Conservation (phyloP, 2,113 vertebrate genomes). For the Psilopsiagon aurifrons region DNA sequence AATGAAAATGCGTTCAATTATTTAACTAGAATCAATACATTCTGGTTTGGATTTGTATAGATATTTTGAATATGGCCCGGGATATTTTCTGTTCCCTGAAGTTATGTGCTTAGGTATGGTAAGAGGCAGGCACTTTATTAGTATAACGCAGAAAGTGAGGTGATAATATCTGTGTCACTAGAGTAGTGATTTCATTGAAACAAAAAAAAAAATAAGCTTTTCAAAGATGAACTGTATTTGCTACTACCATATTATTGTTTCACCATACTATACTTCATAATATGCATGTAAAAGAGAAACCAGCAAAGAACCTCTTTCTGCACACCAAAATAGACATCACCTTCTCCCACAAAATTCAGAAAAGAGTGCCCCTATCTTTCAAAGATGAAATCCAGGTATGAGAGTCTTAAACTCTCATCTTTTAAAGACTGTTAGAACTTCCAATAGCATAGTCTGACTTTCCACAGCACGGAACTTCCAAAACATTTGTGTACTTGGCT, state of each 20-base stretch:
- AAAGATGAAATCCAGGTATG: not conserved
- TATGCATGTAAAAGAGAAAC: not conserved
- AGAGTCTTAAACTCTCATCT: not conserved
- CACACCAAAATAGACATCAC: not conserved
- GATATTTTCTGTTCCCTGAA: not conserved
- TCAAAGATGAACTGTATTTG: not conserved
- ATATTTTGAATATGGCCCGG: not conserved
- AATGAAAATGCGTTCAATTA: not conserved
- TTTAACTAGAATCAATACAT: not conserved
- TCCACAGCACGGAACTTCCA: not conserved
- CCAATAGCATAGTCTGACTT: not conserved
- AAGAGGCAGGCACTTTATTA: not conserved
- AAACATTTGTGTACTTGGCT: not conserved
- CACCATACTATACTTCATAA: not conserved
- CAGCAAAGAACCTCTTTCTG: not conserved
- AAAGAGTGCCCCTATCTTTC: not conserved
- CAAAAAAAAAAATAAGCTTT: not conserved
- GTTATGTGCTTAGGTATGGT: not conserved
- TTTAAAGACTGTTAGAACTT: not conserved
- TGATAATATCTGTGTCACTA: not conserved
- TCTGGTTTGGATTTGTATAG: not conserved
- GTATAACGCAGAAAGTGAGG: not conserved
- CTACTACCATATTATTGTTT: not conserved
- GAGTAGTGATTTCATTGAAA: not conserved
- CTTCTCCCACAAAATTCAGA: not conserved